Base-by-base conservation (phyloP, 2,888 invertebrate genomes). In the Empis livida region DNA sequence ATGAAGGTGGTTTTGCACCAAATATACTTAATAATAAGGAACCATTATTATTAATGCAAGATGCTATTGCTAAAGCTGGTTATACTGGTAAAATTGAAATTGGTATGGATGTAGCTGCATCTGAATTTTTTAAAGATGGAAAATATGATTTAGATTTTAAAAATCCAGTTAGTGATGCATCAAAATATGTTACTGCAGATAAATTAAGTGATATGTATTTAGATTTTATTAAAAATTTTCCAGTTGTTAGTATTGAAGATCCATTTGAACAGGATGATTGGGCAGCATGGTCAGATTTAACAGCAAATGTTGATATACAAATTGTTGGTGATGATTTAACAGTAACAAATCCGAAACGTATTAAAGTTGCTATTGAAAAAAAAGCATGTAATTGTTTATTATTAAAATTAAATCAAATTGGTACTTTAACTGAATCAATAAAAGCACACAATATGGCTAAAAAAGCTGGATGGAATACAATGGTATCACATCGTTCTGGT, bases 211-310 rank as follows among this genome's bases (percentile, higher is more conserved):
- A 84, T 38, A 70, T 97, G 49, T 99, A 99, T 71, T 76, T 85
- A 62, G 85, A 84, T 50, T 96, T 91, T 72, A 82, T 93, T 60
- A 85, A 86, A 62, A 86, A 90, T 52, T 97, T 90, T 66, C 88
- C 88, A n/a, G 87, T 99, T 65, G 85, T 89, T 3, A 94, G 95
- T 50, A 97, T 99, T 68, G 97, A 99, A 68, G 99, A 99, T 80
- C 96, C 96, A 57, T 99, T 96, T 71, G 97, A 99, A 67, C 96
- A 99, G 72, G 97, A 99, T 66, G 92, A 96, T 68, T 99, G 97
- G 97, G 82, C 82, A 9, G 93, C 95, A 13, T 99, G 96, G 94
- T 73, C 81, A 46, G 76, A 73, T 57, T 77, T 93, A 55, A 89
- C 88, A 45, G 74, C 78, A 43, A 77, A 76, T 54, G 85, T 86